These are phyloP conservation scores for Magallana nippona DNA, from an alignment of 2,888 invertebrate genomes.

Conservation along the genomic window DNA sequence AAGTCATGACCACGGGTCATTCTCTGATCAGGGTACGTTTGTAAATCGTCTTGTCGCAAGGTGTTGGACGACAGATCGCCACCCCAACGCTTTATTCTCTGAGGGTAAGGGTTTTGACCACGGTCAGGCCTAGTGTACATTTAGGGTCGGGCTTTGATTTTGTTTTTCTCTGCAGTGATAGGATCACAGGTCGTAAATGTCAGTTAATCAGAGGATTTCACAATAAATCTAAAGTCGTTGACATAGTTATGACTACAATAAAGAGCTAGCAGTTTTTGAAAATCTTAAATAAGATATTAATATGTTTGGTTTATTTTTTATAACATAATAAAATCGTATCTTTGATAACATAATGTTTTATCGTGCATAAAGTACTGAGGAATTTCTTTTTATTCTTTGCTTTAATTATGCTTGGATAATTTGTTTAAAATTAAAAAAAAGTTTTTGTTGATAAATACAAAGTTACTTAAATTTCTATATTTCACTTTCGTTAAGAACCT, in stretches of 20 bases:
- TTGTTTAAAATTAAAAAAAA: too few relatives aligned
- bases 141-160: not conserved
- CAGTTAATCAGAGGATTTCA: not conserved
- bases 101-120: not conserved
- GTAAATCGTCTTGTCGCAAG: not conserved
- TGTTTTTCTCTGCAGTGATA: conserved; percentile 8
- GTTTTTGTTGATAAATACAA: too few relatives aligned
- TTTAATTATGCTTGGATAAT: too few relatives aligned
- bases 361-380: too few relatives aligned
- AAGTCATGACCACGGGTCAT: not conserved
- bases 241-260: conserved; percentile 20
- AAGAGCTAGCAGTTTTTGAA: not conserved
- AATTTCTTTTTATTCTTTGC: too few relatives aligned
- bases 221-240: conserved; percentile 12
- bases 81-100: not conserved
- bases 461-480: too few relatives aligned
- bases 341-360: too few relatives aligned
- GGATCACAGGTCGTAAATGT: conserved; percentile 10
- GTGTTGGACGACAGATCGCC: not conserved
- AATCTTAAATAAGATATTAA: not conserved
- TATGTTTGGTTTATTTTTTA: not conserved
- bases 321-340: not conserved
- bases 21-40: not conserved
- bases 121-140: not conserved
- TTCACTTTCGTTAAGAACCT: too few relatives aligned